Conservation (phyloP, 2,797 vertebrate species). For the Ibycter americanus region DNA sequence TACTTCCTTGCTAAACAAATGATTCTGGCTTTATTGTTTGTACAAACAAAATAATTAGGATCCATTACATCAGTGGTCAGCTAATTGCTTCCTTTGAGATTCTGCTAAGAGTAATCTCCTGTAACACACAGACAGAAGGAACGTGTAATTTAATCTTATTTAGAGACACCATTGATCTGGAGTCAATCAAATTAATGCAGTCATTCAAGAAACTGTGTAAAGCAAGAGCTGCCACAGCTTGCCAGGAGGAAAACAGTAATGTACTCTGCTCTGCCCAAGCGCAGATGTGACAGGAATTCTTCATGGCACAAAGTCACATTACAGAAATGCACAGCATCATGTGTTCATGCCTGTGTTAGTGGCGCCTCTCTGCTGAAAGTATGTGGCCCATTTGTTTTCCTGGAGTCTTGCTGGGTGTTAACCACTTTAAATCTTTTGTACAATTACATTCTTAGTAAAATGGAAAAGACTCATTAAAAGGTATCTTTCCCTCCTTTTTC, state of each 20-base stretch:
- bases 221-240: neutral
- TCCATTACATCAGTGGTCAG: slow-evolving; percentile 67
- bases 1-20: slow-evolving; percentile 25
- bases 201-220: neutral
- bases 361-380: neutral
- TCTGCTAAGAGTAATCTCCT: slow-evolving; percentile 31
- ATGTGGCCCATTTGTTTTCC: neutral
- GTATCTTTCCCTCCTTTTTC: neutral
- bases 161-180: neutral
- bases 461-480: neutral
- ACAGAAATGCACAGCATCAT: neutral
- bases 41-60: slow-evolving; percentile 74
- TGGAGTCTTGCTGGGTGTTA: neutral
- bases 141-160: slow-evolving; percentile 29
- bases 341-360: neutral
- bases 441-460: neutral
- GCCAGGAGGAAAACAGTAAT: neutral
- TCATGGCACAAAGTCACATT: neutral
- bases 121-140: neutral
- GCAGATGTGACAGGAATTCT: neutral
- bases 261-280: neutral
- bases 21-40: slow-evolving; percentile 63
- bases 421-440: neutral
- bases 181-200: slow-evolving; percentile 3
- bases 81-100: slow-evolving; percentile 65